A percentile compares a stretch with the other conserved stretches of the same genome.
phyloP scores from a whole-genome alignment of 1,140 invertebrate genomes.

The Cydia pomonella region DNA sequence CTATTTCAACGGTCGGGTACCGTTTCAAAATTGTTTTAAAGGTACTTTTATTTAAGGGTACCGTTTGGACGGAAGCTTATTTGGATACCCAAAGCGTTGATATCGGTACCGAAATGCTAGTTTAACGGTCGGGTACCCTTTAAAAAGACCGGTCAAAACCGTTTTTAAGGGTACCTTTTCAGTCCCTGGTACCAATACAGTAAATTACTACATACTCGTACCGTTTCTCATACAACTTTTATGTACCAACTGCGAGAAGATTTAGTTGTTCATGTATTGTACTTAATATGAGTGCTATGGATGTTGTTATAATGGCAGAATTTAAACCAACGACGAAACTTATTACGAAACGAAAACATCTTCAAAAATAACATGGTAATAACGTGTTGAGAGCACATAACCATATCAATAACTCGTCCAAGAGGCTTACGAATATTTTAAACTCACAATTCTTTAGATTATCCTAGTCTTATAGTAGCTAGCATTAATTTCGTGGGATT shows the following conservation, averaged over 20 bases:
- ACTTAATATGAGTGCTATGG: not conserved
- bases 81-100: too few species aligned
- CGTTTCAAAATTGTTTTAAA: too few species aligned
- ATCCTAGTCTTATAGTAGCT: conserved; percentile 55
- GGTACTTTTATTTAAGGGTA: too few species aligned
- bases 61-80: too few species aligned
- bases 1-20: too few species aligned
- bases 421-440: conserved; percentile 41
- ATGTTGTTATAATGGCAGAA: not conserved
- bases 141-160: too few species aligned
- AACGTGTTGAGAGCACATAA: conserved; percentile 31
- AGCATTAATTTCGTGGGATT: conserved; percentile 69
- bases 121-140: too few species aligned
- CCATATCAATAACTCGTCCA: conserved; percentile 43
- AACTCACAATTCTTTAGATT: conserved; percentile 43
- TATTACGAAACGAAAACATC: conserved; percentile 22
- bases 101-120: too few species aligned
- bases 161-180: too few species aligned
- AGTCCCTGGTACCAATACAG: too few species aligned
- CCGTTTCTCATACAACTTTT: not conserved
- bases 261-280: not conserved
- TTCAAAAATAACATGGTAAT: conserved; percentile 29
- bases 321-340: not conserved
- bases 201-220: too few species aligned
- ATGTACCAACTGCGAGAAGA: not conserved